Evolutionary conservation across 1,140 invertebrate species (phyloP), one percentile per base, ranked within the genome.

Genomic region (Chrysopa pallens): DNA sequence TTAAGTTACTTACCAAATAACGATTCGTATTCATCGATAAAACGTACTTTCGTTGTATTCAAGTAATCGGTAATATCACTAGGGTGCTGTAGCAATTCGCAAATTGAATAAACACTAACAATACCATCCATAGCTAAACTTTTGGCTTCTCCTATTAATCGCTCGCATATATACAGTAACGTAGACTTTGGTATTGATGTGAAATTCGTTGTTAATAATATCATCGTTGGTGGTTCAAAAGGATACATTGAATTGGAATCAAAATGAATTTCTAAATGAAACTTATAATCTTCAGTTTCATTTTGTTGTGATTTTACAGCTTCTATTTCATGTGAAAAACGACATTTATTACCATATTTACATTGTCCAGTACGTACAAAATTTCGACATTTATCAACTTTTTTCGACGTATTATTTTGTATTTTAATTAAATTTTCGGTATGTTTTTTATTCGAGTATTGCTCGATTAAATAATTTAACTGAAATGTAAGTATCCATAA

Each of bases 231-330:
- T 1, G 75, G 63, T 62, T 83, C 73, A 54, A 70, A 76, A 1
- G 81, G 81, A 59, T 84, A 84, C 48, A 69, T 67, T 40, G 68
- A 73, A 57, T 73, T 68, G 46, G 70, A 62, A 6, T 75, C 69
- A 65, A 84, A 83, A 51, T 79, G 66, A 53, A 84, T 69, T 69
- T 84, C 80, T 52, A 84, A 62, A 49, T 71, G 68, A 60, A 76
- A 80, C 39, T 58, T 49, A 51, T 50, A 56, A 42, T 53, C 48
- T 13, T 43, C 41, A 45, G 57, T 55, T 15, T 40, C 27, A 45
- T 55, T 48, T 45, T 61, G 59, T 52, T 62, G 61, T 45, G 60
- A 52, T 46, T 53, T 52, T 39, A 49, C 44, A 45, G 54, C 59
- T 42, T 65, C 62, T 38, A 58, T 55, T 54, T 77, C 66, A 60